Conservation (phyloP, 2,113 vertebrate species). For the Mormyrus iriodes region DNA sequence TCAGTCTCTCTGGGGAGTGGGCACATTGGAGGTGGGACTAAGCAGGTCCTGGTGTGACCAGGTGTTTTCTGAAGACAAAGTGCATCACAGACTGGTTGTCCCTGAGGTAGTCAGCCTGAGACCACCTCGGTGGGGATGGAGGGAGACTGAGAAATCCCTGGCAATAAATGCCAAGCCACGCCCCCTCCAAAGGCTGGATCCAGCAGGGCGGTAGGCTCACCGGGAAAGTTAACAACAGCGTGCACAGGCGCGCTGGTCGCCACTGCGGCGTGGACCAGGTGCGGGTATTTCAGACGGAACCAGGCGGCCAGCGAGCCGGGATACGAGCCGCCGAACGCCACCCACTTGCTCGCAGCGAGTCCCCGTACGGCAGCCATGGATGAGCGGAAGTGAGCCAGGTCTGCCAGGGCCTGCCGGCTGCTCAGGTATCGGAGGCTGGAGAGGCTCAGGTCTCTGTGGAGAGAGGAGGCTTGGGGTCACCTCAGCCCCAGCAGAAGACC, state of each 20-base stretch:
- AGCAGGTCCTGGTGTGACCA: not conserved
- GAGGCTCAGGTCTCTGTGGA: conserved; percentile 49
- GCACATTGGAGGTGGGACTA: not conserved
- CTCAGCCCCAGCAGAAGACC: not conserved
- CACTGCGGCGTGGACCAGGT: conserved; percentile 52
- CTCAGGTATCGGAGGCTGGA: conserved; percentile 52
- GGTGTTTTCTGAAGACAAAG: not conserved
- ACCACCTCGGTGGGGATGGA: not conserved
- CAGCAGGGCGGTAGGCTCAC: conserved; percentile 25
- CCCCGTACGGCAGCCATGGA: conserved; percentile 26
- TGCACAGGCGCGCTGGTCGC: conserved; percentile 53
- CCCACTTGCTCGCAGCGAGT: conserved; percentile 48
- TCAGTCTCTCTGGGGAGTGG: not conserved
- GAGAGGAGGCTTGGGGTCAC: not conserved
- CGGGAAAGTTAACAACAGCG: conserved; percentile 57
- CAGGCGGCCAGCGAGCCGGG: conserved; percentile 55
- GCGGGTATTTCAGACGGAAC: conserved; percentile 60
- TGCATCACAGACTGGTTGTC: no score
- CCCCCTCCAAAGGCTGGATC: no score
- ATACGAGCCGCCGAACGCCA: conserved; percentile 55
- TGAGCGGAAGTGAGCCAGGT: conserved; percentile 57
- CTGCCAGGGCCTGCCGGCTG: conserved; percentile 54
- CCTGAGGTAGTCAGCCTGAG: not conserved
- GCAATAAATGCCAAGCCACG: not conserved
- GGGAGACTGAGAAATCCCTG: not conserved